Evolutionary conservation across 2,888 invertebrate species (phyloP).

Genomic region (Euplagia quadripunctaria): DNA sequence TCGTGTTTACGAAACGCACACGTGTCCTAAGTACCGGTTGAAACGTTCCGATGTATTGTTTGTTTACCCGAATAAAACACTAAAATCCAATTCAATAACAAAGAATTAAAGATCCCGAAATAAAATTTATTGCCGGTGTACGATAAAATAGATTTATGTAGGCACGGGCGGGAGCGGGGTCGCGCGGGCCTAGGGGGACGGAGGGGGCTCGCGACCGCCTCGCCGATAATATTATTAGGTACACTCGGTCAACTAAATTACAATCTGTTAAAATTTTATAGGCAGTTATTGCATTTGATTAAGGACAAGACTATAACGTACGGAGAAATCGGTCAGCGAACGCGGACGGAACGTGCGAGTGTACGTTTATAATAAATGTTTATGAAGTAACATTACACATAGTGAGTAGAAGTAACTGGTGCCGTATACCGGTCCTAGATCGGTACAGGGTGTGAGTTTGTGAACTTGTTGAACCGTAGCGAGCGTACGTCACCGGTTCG

Average conservation of each 20-base stretch:
- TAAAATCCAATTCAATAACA: conserved; percentile 88
- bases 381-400: conserved; percentile 14
- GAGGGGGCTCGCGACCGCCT: conserved; percentile 61
- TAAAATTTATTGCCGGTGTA: conserved; percentile 86
- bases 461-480: conserved; percentile 42
- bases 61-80: conserved; percentile 88
- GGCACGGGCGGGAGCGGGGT: conserved; percentile 61
- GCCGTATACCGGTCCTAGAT: not conserved
- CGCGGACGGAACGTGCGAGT: conserved; percentile 14
- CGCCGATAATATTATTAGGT: conserved; percentile 79
- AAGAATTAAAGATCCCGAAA: conserved; percentile 88
- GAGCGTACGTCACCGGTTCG: conserved; percentile 14
- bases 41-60: conserved; percentile 84
- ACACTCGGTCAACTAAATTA: conserved; percentile 71
- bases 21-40: conserved; percentile 83
- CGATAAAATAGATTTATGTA: conserved; percentile 88
- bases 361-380: conserved; percentile 14
- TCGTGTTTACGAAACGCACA: conserved; percentile 77
- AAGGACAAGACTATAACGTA: conserved; percentile 37
- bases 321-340: conserved; percentile 33
- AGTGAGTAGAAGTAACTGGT: conserved; percentile 7
- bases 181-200: conserved; percentile 43
- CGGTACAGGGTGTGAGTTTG: conserved; percentile 19
- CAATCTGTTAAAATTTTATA: conserved; percentile 58
- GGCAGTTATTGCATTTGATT: conserved; percentile 60